phyloP scores from a whole-genome alignment of 2,797 vertebrate genomes.

The Masticophis lateralis region DNA sequence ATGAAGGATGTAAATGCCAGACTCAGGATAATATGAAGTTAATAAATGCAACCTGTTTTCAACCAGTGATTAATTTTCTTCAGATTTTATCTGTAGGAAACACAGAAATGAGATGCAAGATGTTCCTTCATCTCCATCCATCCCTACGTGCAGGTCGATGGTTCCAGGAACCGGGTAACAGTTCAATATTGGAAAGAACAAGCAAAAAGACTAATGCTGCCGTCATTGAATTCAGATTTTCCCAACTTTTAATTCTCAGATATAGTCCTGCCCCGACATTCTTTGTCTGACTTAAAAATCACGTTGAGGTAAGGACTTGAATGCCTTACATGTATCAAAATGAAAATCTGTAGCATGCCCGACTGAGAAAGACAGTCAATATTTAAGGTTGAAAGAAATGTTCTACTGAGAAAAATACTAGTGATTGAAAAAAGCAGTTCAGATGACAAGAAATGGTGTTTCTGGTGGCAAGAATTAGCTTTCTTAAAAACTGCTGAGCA shows the following conservation, averaged over 20 bases:
- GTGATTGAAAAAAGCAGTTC: not conserved
- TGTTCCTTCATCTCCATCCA: conserved; percentile 50
- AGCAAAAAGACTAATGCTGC: not conserved
- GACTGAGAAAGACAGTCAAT: not conserved
- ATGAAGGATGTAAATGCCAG: conserved; percentile 16
- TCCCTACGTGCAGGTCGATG: not conserved
- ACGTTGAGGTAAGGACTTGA: not conserved
- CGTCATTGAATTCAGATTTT: not conserved
- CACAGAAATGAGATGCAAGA: conserved; percentile 47
- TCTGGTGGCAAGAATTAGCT: conserved; percentile 13
- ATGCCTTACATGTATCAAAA: not conserved
- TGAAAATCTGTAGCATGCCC: not conserved
- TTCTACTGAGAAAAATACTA: not conserved
- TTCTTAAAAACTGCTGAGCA: not conserved
- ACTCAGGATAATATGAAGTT: conserved; percentile 17
- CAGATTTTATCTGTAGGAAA: conserved; percentile 55
- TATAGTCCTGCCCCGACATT: not conserved
- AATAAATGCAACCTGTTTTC: conserved; percentile 47
- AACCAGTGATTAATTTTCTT: conserved; percentile 54
- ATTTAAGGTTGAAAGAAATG: not conserved
- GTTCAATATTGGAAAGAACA: not conserved
- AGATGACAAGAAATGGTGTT: conserved; percentile 14
- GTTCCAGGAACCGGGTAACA: not conserved
- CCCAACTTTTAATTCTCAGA: not conserved
- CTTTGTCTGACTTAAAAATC: not conserved